Percentiles rank a stretch among this genome's conserved stretches.
phyloP scores from a whole-genome alignment of 2,113 vertebrate genomes.

The Delphinus delphis region DNA sequence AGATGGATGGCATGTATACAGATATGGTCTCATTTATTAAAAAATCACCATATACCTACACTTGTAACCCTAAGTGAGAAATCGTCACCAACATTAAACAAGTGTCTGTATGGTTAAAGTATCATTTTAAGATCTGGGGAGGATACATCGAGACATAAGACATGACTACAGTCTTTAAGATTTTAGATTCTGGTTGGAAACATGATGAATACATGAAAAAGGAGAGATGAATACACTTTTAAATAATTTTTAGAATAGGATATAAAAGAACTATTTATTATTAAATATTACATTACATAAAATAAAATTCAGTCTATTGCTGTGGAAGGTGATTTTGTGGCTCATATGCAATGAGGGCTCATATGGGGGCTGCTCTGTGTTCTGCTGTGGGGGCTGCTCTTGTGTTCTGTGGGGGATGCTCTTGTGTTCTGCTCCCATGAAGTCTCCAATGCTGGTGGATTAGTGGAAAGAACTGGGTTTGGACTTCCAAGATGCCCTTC shows the following conservation, averaged over 20 bases:
- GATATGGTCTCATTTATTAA: background rate
- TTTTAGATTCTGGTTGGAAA: background rate
- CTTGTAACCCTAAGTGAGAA: background rate
- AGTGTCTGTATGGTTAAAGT: background rate
- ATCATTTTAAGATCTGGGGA: background rate
- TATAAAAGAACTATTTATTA: background rate
- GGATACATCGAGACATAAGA: background rate
- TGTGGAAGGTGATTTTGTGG: background rate
- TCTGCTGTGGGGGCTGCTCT: background rate
- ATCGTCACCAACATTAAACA: background rate
- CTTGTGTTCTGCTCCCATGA: background rate
- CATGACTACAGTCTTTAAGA: background rate
- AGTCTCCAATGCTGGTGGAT: background rate
- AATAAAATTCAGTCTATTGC: background rate
- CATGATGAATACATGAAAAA: background rate
- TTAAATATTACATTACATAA: background rate
- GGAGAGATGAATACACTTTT: background rate
- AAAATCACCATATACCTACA: background rate
- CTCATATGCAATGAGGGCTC: no score
- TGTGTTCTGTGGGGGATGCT: background rate
- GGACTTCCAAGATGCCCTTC: background rate
- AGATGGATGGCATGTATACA: background rate
- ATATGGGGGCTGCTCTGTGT: background rate
- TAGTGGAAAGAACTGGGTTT: background rate
- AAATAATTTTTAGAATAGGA: background rate